Percentiles rank a stretch among this genome's conserved stretches.
phyloP scores from a whole-genome alignment of 2,113 vertebrate species.

The Gorsachius goisagi region DNA sequence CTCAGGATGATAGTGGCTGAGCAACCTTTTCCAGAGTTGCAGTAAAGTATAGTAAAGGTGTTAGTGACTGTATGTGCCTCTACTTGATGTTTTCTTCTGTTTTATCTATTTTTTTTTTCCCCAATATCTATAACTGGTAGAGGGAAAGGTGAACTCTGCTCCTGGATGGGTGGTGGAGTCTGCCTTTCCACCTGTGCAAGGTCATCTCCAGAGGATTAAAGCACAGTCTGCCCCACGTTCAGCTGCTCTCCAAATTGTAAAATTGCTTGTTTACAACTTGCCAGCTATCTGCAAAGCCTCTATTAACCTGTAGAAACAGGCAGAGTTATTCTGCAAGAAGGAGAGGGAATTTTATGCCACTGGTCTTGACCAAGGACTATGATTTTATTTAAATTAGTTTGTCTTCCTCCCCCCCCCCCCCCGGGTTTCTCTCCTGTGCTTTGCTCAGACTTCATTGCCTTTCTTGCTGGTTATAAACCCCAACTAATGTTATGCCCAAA shows the following conservation, averaged over 20 bases:
- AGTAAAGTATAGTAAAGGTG: not conserved
- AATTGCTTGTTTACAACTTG: not conserved
- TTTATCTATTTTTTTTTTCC: not conserved
- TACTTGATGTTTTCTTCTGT: not conserved
- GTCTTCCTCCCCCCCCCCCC: not conserved
- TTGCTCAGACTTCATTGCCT: not conserved
- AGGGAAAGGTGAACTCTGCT: not conserved
- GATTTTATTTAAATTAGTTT: constrained; percentile 28
- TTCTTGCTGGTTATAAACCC: not conserved
- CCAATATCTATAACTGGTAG: not conserved
- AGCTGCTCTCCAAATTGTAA: not conserved
- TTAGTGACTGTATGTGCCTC: not conserved
- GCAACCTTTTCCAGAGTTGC: not conserved
- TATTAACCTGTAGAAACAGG: not conserved
- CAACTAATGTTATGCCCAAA: not conserved
- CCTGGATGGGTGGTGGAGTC: accelerated
- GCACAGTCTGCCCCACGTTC: not conserved
- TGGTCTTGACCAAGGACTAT: not conserved
- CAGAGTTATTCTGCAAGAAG: not conserved
- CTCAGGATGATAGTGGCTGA: not conserved
- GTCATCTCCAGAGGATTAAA: not conserved
- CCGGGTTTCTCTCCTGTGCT: not conserved
- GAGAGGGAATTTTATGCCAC: not conserved
- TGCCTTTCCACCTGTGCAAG: not conserved
- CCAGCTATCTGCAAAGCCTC: not conserved